Evolutionary conservation across 2,888 invertebrate species (phyloP), one percentile per base, ranked within the genome.

Genomic region (Hecatera dysodea): DNA sequence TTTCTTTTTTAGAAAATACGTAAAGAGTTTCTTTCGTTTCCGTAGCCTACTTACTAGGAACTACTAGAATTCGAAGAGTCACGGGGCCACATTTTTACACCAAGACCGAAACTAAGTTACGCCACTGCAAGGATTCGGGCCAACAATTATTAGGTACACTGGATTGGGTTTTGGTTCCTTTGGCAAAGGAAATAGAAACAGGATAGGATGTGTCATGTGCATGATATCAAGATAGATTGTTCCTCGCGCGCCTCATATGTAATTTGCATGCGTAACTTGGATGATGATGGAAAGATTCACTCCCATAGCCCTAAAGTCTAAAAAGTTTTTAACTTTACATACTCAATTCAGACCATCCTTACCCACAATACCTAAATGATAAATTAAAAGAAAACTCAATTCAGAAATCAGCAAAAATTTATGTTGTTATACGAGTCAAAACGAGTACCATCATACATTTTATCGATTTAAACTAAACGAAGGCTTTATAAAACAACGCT

Each of bases 121-220:
- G 29, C 29, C 53, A 33, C 53, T 53, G 62, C 42, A 42, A 48
- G 27, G 27, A 44, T 62, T 36, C 11, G 5, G 8, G 19, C 27
- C 27, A 55, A 62, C 24, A 66, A 62, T 65, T 50, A 62, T 33
- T 33, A 66, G 71, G 33, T 17, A 59, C 52, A 57, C 56, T 76
- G 44, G 42, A 2, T 24, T 11, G 11, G 0, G 22, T 8, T 11
- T 0, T n/a, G 52, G 22, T 39, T 27, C 50, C 69, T 64, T 76
- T 81, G 81, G 22, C 17, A 8, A 22, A 19, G 9, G 42, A 42
- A 39, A 39, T 33, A 46, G 27, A 39, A 39, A 53, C 27, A 4
- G 8, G 17, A 48, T 55, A 8, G 24, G 1, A 27, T 0, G n/a
- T 46, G n/a, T 33, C 33, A 39, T 55, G 68, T 76, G 4, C 39